Evolutionary conservation across 30 jellyfish, hydroid and myxozoan species (phyloP).

Genomic region (Aurelia sp.): DNA sequence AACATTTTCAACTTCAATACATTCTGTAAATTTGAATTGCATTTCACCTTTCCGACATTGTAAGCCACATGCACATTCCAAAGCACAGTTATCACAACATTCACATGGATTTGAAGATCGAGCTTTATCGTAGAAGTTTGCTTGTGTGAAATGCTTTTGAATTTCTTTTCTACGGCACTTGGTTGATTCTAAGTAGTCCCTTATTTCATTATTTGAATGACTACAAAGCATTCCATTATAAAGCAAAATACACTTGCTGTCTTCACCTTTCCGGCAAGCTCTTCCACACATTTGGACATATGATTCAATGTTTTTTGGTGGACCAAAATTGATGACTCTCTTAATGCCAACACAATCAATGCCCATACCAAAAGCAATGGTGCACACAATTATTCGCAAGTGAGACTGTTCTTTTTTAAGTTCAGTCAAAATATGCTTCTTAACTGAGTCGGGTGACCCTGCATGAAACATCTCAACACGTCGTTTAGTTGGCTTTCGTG

Average conservation of each 20-base stretch:
- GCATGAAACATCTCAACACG: conserved; percentile 36
- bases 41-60: background rate
- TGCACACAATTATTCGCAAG: conserved; percentile 23
- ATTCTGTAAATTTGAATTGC: no score
- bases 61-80: conserved; percentile 15
- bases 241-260: conserved; percentile 35
- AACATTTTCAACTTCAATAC: no score
- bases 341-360: conserved; percentile 21
- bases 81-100: conserved; percentile 27
- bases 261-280: conserved; percentile 41
- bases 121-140: conserved; percentile 21
- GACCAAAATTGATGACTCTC: conserved; percentile 26
- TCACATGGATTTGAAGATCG: conserved; percentile 12
- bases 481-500: background rate
- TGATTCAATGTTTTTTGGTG: conserved; percentile 21
- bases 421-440: conserved; percentile 9
- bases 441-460: conserved; percentile 37
- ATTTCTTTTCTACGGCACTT: conserved; percentile 20
- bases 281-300: conserved; percentile 36
- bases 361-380: conserved; percentile 43
- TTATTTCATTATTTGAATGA: conserved; percentile 14
- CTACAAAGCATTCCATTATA: conserved; percentile 23
- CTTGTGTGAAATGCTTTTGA: conserved; percentile 21
- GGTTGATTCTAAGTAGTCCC: conserved; percentile 14
- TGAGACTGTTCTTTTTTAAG: conserved; percentile 11